Conservation (phyloP, 2,888 invertebrate genomes). For the Doris montereyensis region DNA sequence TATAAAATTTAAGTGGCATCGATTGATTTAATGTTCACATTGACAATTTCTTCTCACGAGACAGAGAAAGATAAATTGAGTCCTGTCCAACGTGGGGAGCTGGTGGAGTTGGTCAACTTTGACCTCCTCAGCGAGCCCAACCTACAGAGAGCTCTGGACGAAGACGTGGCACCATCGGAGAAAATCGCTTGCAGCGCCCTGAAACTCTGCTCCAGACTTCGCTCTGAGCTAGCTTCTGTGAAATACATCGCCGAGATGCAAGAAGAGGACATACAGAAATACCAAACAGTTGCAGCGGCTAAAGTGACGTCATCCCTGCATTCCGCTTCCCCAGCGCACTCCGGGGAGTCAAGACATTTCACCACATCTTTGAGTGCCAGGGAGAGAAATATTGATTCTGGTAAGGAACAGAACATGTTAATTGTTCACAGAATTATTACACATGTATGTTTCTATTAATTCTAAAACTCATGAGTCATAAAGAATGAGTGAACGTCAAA, state of each 20-base stretch:
- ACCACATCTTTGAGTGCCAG: not conserved
- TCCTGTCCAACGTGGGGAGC: conserved; percentile 54
- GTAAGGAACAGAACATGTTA: too few species aligned
- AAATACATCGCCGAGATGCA: conserved; percentile 60
- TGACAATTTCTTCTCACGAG: conserved; percentile 28
- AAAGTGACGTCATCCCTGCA: too few species aligned
- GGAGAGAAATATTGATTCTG: conserved; percentile 38
- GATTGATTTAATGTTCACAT: too few species aligned
- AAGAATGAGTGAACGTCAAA: too few species aligned
- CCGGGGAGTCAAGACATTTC: conserved; percentile 38
- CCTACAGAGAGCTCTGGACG: conserved; percentile 62
- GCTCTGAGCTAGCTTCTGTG: conserved; percentile 62
- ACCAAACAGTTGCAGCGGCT: conserved; percentile 29
- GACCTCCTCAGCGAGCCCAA: conserved; percentile 63
- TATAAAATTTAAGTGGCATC: too few species aligned
- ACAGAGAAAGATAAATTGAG: conserved; percentile 61
- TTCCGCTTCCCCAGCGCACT: conserved; percentile 43
- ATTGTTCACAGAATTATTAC: too few species aligned
- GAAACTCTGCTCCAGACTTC: conserved; percentile 60
- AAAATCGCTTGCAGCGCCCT: conserved; percentile 66
- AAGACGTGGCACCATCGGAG: conserved; percentile 62
- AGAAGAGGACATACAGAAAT: conserved; percentile 59
- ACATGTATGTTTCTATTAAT: too few species aligned
- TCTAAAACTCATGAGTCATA: too few species aligned
- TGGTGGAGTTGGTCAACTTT: conserved; percentile 65